Evolutionary conservation across 2,888 invertebrate species (phyloP), one percentile per base, ranked within the genome.

Genomic region (Stratiomys singularior): DNA sequence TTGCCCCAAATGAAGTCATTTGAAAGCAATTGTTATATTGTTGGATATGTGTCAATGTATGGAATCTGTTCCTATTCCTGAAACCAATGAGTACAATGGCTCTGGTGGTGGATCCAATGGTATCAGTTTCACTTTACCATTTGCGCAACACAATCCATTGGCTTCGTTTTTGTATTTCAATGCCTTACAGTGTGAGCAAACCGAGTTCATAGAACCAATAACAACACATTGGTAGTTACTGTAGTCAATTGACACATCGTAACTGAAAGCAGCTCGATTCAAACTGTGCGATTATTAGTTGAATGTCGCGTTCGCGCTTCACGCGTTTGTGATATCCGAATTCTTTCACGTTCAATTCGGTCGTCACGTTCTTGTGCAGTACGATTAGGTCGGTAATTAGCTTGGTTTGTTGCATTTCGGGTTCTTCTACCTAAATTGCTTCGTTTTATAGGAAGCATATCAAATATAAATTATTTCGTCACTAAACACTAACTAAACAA

Each of bases 351-450:
- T 81, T 81, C 81, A 82, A 81, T 82, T 76, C 82, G 47, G 76
- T 80, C 82, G 78, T 82, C 79, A 81, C 82, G 82, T 82, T 82
- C 81, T 80, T 83, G 81, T 80, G 82, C 82, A 83, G 83, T 81
- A 80, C 44, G 82, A 82, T 82, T 82, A 81, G 82, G 81, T 83
- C 80, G 81, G 78, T 81, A 82, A 83, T 83, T 81, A 80, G 80
- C 79, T 83, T 83, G 82, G 79, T 52, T 52, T 52, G 52, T 52
- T 13, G 15, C 52, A 52, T 52, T 52, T 52, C 52, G 52, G 52
- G 52, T 52, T 52, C n/a, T n/a, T n/a, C 52, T 52, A 52, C 52
- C 52, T 52, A 52, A 52, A 52, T 52, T 52, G 52, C 52, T 52
- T 1, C 52, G 52, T 52, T 15, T 52, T 18, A 52, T 52, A 52